Conservation (phyloP, 35 echinoderm and acorn worm species). For the Ophioderma brevispina region DNA sequence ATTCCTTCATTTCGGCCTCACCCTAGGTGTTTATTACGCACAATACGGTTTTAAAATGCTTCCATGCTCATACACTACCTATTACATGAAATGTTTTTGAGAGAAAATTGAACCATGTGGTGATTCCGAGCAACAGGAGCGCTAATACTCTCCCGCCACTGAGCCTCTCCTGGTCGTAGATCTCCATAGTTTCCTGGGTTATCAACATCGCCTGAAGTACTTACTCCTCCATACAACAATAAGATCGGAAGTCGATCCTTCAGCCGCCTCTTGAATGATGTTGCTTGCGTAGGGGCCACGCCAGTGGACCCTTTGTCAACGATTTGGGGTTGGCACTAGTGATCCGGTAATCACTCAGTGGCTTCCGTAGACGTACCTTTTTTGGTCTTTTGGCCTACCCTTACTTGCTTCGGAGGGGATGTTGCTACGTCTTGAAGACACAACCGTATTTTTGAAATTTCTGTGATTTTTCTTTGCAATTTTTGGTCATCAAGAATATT, state of each 20-base stretch:
- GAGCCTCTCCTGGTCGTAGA: neutral
- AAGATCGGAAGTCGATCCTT: neutral
- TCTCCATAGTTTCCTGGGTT: neutral
- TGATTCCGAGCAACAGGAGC: slow-evolving; percentile 28
- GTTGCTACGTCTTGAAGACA: too few species aligned
- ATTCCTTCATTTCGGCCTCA: too few species aligned
- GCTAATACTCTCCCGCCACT: neutral
- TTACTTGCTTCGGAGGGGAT: neutral
- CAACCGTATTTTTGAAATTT: too few species aligned
- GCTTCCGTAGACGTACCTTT: neutral
- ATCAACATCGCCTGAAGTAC: slow-evolving; percentile 5
- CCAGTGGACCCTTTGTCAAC: neutral
- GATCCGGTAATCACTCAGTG: slow-evolving; percentile 14
- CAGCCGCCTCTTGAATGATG: neutral
- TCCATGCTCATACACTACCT: too few species aligned
- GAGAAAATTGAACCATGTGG: slow-evolving; percentile 12
- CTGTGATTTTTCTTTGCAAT: too few species aligned
- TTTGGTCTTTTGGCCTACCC: neutral
- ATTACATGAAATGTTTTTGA: slow-evolving; percentile 22
- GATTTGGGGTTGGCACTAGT: slow-evolving; percentile 33
- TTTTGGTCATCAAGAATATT: too few species aligned
- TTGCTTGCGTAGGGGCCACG: slow-evolving; percentile 17
- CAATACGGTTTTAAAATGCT: too few species aligned
- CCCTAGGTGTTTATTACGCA: too few species aligned
- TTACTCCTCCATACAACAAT: slow-evolving; percentile 34